phyloP scores from a whole-genome alignment of 2,888 invertebrate species.

The Sabellastarte sp. region DNA sequence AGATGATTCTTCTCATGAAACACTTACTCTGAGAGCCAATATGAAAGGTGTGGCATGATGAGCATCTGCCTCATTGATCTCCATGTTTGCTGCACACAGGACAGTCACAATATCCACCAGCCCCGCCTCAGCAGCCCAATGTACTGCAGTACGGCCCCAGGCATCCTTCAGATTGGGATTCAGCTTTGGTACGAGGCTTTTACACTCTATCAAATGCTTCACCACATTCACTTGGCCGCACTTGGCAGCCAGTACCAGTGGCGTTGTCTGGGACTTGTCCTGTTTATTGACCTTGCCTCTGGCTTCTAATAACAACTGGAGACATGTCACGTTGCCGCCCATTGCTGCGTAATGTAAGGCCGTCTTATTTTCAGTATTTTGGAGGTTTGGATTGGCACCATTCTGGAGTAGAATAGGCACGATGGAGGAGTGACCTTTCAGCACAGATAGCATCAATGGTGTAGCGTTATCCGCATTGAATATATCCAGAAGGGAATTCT shows the following conservation, averaged over 20 bases:
- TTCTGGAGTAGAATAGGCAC: background rate
- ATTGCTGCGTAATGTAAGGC: background rate
- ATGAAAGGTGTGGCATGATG: background rate
- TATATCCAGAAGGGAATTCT: background rate
- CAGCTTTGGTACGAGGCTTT: background rate
- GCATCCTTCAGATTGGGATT: background rate
- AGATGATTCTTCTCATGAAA: too few species aligned
- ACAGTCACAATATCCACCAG: background rate
- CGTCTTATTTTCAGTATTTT: background rate
- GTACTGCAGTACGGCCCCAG: background rate
- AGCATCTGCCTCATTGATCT: background rate
- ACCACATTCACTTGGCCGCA: background rate
- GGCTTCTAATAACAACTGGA: background rate
- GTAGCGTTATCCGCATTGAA: background rate
- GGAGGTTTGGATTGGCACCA: background rate
- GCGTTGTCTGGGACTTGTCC: background rate
- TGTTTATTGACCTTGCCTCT: background rate
- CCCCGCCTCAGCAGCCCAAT: background rate
- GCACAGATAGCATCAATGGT: background rate
- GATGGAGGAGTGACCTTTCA: background rate
- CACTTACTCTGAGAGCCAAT: background rate
- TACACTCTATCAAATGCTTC: background rate
- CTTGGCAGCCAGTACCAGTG: background rate
- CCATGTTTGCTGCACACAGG: background rate
- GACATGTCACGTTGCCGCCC: background rate